Base-by-base conservation (phyloP, 1,140 invertebrate genomes). In the Harpegnathos saltator region DNA sequence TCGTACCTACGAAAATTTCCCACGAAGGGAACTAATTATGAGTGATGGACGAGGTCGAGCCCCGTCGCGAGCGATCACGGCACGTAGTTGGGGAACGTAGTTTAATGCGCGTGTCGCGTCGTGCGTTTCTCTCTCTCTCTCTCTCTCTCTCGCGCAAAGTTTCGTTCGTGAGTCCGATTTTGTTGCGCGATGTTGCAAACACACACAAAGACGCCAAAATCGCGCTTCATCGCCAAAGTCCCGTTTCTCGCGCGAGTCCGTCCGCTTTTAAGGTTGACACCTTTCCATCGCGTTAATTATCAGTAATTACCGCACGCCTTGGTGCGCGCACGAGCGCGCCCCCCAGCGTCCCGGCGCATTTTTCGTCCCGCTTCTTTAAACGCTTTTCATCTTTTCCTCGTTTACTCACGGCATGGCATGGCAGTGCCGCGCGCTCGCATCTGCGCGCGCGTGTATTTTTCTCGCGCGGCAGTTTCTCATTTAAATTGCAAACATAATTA, bases 401-500 rank as follows among this genome's bases (percentile, higher is more conserved):
- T 61, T 7, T 24, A 38, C 15, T 19, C 48, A 22, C n/a, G n/a
- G n/a, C n/a, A n/a, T n/a, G n/a, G n/a, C n/a, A n/a, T n/a, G n/a
- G n/a, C n/a, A 22, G 48, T 69, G 7, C 56, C 7, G n/a, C 5
- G 56, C n/a, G 15, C 63, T 69, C 62, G n/a, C n/a, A n/a, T n/a
- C n/a, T n/a, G n/a, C 3, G 68, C 4, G 14, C 3, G 22, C 14
- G 1, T n/a, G 50, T 3, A 24, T 22, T 2, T 2, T 58, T 2
- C 4, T 72, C 50, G 59, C 59, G 38, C 12, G 56, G 19, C 56
- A 24, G 29, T 24, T 73, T 3, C 56, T 82, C 56, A 73, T 73
- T 82, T 82, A 82, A 82, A 68, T 82, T 82, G 56, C 78, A 82
- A 82, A 73, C 56, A 61, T 33, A 82, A 73, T 73, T 82, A 82